Evolutionary conservation across 1,140 invertebrate species (phyloP), one percentile per base, ranked within the genome.

Genomic region (Phthorimaea operculella): DNA sequence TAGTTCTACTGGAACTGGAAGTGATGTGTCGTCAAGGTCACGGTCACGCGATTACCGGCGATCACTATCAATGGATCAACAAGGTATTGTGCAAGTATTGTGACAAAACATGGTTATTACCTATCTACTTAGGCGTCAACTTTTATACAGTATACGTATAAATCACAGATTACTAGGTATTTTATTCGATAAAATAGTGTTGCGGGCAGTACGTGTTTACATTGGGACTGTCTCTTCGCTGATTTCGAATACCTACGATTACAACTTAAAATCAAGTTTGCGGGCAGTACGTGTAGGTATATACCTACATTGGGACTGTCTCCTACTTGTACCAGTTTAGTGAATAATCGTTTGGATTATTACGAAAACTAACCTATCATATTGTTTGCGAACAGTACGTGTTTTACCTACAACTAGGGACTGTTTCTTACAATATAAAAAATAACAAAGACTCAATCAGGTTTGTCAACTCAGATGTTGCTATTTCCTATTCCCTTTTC

Each of bases 381-480:
- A 4, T 47, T 47, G 44, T 47, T 47, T 47, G 44, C 44, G 44
- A 15, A 47, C 44, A 47, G 44, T 16, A 47, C 44, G 44, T 47
- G 44, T 16, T 16, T 9, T 15, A 28, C 21, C 21, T 28, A 28
- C 21, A 16, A 15, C 44, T 47, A 16, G 44, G 44, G 44, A 47
- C 44, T 47, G 44, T 47, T 15, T 47, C 44, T 47, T 47, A 8
- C 44, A 47, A 12, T 12, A 39, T 12, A 9, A 14, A 47, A 9
- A 4, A 15, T 15, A 14, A 17, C 16, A 5, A 4, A 9, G 5
- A 4, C 3, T 1, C 44, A 16, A 15, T 39, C 36, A n/a, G 1
- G 36, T 45, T 44, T 39, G 10, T 10, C 36, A n/a, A 39, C 10
- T 12, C 3, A 39, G 36, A 39, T 5, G 36, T 12, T 39, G 21